Base-by-base conservation (phyloP, 2,113 vertebrate species). In the Pterocles burchelli region DNA sequence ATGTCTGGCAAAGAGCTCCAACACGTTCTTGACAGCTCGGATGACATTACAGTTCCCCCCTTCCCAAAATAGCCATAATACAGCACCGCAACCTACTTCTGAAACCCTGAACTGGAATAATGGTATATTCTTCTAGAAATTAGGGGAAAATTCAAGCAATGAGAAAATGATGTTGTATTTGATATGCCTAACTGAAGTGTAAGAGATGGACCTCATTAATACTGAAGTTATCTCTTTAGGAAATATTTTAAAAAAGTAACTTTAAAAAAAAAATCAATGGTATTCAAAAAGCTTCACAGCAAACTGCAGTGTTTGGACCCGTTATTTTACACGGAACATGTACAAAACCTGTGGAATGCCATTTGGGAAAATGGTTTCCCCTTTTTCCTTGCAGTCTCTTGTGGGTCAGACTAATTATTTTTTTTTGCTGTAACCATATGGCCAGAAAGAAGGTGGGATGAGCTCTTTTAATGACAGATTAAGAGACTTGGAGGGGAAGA, bases 371-470 rank as follows among this genome's bases (percentile, higher is more conserved):
- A 36, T 2, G 0, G 17, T 62, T 34, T 34, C 6, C 25, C 25
- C 36, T 77, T 12, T 62, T 73, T 74, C 24, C 49, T 25, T 7
- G n/a, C 17, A 4, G 12, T 13, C 22, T 25, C 45, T 10, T 36
- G 3, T 12, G n/a, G 25, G 17, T 19, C 46, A 66, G 41, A 22
- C 38, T 9, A 41, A 70, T 34, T 29, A n/a, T 52, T 74, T 49
- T 21, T 41, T 41, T 17, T 45, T 36, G 1, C 28, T 21, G 11
- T 7, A 15, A 45, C 4, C 1, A 4, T 18, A 25, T 4, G n/a
- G 19, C 54, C 72, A 46, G 33, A 46, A 59, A 55, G 13, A 22
- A 49, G 3, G 19, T 7, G 21, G 31, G 31, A 45, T 1, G 26
- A 81, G 41, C 34, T 38, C 43, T 57, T 74, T 7, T 4, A 43